These are phyloP conservation scores for Palythoa caribaeorum DNA, from an alignment of 92 coral and sea anemone genomes.

Conservation along the genomic window DNA sequence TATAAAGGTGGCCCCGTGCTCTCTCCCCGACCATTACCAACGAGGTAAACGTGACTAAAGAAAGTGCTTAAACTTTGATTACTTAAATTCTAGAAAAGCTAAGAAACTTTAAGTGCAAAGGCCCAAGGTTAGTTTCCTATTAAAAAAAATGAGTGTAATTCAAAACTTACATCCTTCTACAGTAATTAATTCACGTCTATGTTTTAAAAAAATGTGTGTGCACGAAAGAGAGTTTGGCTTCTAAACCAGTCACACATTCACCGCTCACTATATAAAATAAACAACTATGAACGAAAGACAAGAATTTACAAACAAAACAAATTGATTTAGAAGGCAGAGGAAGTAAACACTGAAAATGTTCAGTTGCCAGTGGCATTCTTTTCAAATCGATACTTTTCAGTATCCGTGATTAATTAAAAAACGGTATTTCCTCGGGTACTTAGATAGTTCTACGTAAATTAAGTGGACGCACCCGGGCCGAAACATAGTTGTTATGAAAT, in stretches of 20 bases:
- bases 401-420: background rate
- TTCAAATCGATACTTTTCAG: background rate
- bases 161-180: background rate
- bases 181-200: background rate
- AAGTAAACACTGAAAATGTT: background rate
- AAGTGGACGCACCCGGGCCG: background rate
- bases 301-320: background rate
- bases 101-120: too few relatives aligned
- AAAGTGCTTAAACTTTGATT: too few relatives aligned
- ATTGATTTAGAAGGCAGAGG: background rate
- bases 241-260: too few relatives aligned
- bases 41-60: too few relatives aligned
- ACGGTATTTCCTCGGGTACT: background rate
- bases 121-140: too few relatives aligned
- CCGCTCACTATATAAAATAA: too few relatives aligned
- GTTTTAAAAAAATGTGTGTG: too few relatives aligned
- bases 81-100: too few relatives aligned
- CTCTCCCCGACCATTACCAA: too few relatives aligned
- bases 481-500: background rate
- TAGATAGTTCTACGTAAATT: background rate
- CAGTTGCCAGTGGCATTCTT: background rate
- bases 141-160: background rate
- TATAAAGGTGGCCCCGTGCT: too few relatives aligned
- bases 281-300: background rate
- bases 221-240: too few relatives aligned